phyloP scores from a whole-genome alignment of 2,888 invertebrate genomes.

The Drosophila testacea region DNA sequence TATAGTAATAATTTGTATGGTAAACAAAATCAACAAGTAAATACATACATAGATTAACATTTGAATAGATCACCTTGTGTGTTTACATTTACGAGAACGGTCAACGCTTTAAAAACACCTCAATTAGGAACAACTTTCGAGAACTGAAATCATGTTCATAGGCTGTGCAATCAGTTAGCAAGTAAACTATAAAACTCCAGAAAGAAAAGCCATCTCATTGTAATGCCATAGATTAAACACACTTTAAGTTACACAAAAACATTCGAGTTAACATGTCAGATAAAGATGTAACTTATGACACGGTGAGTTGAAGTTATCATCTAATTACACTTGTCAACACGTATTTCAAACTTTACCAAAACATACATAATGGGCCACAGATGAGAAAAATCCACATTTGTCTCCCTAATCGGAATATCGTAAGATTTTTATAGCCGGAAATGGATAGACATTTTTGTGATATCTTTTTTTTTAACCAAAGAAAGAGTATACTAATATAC shows the following conservation, averaged over 20 bases:
- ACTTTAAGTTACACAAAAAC: background rate
- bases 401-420: background rate
- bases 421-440: background rate
- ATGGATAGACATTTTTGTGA: background rate
- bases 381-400: background rate
- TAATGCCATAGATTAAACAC: background rate
- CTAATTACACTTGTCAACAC: too few species aligned
- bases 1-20: background rate
- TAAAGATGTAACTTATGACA: too few species aligned
- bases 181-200: background rate
- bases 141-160: slow-evolving; percentile 1
- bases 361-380: too few species aligned
- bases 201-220: background rate
- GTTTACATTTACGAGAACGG: background rate
- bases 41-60: background rate
- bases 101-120: background rate
- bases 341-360: too few species aligned
- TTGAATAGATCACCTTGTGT: slow-evolving; percentile 2
- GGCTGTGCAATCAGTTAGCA: slow-evolving; percentile 1
- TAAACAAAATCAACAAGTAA: background rate
- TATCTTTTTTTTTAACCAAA: background rate
- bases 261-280: too few species aligned
- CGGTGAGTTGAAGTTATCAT: too few species aligned
- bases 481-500: background rate
- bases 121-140: slow-evolving; percentile 18